Percentiles rank a stretch among this genome's conserved stretches.
Conservation (phyloP, 30 jellyfish, hydroid and myxozoan species). For the Cassiopea andromeda region DNA sequence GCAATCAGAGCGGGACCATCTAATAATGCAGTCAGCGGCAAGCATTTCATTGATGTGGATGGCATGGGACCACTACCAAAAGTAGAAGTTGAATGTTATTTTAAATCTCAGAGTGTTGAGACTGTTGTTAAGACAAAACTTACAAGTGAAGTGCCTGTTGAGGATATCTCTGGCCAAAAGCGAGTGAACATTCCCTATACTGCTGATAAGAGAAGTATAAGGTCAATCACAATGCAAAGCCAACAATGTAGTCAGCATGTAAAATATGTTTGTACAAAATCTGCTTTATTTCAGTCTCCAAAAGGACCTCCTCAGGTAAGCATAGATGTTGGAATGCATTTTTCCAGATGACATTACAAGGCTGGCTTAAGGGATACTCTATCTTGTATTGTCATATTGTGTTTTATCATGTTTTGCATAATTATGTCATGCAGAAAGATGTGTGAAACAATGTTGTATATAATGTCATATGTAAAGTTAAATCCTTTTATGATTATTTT, state of each 20-base stretch:
- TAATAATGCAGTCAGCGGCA: constrained; percentile 27
- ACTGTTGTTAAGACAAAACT: constrained; percentile 39
- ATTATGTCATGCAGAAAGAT: no score
- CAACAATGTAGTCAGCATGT: constrained; percentile 54
- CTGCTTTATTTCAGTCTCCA: constrained; percentile 69
- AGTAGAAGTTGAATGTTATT: constrained; percentile 49
- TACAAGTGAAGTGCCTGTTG: constrained; percentile 31
- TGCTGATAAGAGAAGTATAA: constrained; percentile 59
- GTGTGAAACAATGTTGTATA: no score
- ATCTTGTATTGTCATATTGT: no score
- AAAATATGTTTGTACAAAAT: constrained; percentile 60
- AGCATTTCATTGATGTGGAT: constrained; percentile 52
- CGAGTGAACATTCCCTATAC: constrained; percentile 26
- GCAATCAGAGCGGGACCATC: constrained; percentile 22
- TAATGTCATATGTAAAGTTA: no score
- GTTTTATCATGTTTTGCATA: no score
- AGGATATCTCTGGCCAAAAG: constrained; percentile 40
- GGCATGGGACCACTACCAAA: constrained; percentile 77
- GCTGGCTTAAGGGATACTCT: background rate
- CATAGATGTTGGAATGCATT: background rate
- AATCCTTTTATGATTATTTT: no score
- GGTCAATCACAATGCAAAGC: constrained; percentile 40
- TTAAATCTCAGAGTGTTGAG: background rate
- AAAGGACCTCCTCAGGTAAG: constrained; percentile 68
- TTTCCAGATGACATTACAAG: background rate